Base-by-base conservation (phyloP, 2,888 invertebrate species). In the Cheilosia scutellata region DNA sequence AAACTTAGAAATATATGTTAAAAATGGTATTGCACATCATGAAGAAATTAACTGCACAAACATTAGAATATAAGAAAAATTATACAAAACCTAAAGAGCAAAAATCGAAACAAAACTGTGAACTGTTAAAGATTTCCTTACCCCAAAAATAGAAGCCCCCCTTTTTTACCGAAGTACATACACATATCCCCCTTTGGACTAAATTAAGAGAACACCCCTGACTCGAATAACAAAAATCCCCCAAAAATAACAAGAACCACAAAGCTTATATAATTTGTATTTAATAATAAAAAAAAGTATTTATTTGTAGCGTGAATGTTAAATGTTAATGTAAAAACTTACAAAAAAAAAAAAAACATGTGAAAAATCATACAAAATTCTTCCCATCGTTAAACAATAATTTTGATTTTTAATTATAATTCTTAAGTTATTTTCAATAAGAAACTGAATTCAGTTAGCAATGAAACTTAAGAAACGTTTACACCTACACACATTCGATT, bases 381-480 rank as follows among this genome's bases (percentile, higher is more conserved):
- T 86, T 82, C 86, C 86, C 86, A 86, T 82, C 86, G 86, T 82
- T 77, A 37, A 86, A 86, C 66, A 86, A 72, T 82, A 86, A 80
- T 86, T 57, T 71, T 76, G 58, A 29, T 31, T 71, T 65, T 27
- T 80, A 79, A 75, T 75, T 29, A 55, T 79, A 80, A 74, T 20
- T 76, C 31, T 71, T 80, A 80, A 70, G 79, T 79, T 79, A 53
- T 47, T 27, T 82, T 82, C n/a, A 60, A 49, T 60, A 68, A 55
- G 42, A 51, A 55, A 57, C 25, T 63, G 53, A 77, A 77, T 60
- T 72, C 60, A 62, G 44, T 57, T 78, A 78, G 70, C 63, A 84
- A 79, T 68, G 60, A 80, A 82, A 82, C 82, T 82, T 86, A 86
- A 86, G 51, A 37, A 37, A 55, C 25, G 75, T 75, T 20, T 84